A percentile compares a stretch with the other conserved stretches of the same genome.
phyloP scores from a whole-genome alignment of 1,140 invertebrate species.

The Cotesia typhae region DNA sequence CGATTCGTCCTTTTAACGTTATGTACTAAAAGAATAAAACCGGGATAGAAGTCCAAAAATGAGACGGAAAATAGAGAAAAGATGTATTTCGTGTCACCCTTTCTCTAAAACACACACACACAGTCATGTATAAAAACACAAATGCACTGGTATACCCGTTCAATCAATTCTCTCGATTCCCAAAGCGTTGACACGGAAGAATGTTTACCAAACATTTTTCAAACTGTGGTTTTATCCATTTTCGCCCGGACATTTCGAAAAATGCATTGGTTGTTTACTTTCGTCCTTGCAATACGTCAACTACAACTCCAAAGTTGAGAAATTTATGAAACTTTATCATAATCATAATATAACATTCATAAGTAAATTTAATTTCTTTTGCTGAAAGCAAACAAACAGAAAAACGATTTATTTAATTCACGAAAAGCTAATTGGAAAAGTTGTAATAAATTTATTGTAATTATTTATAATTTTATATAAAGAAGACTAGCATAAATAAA shows the following conservation, averaged over 20 bases:
- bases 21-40: slow-evolving; percentile 5
- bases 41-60: not conserved
- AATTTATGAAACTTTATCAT: slow-evolving; percentile 12
- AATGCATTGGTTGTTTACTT: slow-evolving; percentile 25
- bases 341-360: not conserved
- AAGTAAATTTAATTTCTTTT: no score
- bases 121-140: no score
- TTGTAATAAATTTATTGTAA: no score
- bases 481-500: no score
- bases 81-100: slow-evolving; percentile 4
- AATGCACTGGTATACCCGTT: not conserved
- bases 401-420: no score
- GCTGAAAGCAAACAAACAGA: no score
- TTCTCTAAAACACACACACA: no score
- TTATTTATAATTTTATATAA: no score
- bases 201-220: slow-evolving; percentile 33
- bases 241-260: slow-evolving; percentile 19
- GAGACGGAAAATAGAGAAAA: not conserved
- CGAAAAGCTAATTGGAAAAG: no score
- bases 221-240: slow-evolving; percentile 30
- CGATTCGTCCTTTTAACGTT: slow-evolving; percentile 28
- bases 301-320: not conserved
- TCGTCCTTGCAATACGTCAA: slow-evolving; percentile 11
- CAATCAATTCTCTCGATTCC: slow-evolving; percentile 25
- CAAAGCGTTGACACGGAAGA: slow-evolving; percentile 28